A percentile compares a stretch with the other conserved stretches of the same genome.
These are phyloP conservation scores for Notarius lentiginosus DNA, from an alignment of 2,113 vertebrate species.

Conservation along the genomic window DNA sequence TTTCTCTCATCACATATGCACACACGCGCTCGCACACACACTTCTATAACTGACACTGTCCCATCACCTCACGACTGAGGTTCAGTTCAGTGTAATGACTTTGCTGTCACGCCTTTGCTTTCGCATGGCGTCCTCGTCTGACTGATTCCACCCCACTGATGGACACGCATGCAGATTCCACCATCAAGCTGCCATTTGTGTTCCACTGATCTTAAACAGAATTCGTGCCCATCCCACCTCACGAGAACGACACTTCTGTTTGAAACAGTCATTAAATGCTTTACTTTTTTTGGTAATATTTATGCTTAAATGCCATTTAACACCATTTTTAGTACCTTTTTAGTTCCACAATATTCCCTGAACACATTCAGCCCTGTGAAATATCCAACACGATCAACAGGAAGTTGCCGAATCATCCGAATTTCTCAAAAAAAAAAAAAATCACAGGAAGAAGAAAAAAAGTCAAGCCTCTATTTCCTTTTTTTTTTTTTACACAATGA, in stretches of 20 bases:
- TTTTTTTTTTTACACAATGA: not conserved
- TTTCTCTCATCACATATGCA: slow-evolving; percentile 25
- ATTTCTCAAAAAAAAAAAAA: not conserved
- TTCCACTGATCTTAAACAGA: not conserved
- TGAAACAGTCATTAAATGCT: not conserved
- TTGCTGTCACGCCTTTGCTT: not conserved
- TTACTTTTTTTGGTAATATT: not conserved
- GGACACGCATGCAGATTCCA: too few relatives aligned
- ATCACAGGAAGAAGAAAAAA: not conserved
- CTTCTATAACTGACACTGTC: slow-evolving; percentile 33
- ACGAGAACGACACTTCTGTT: not conserved
- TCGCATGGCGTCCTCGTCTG: not conserved
- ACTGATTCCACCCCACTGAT: not conserved
- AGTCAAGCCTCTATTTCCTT: not conserved
- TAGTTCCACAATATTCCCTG: not conserved
- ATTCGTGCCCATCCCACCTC: not conserved
- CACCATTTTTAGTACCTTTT: not conserved
- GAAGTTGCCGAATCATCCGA: not conserved
- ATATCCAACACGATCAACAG: not conserved
- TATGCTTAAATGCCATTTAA: not conserved
- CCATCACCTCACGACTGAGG: not conserved
- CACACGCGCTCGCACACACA: slow-evolving; percentile 55
- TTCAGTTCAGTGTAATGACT: not conserved
- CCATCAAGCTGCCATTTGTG: too few relatives aligned
- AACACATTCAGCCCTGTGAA: not conserved